These are phyloP conservation scores for Hassar affinis DNA, from an alignment of 2,113 vertebrate genomes.

Conservation along the genomic window DNA sequence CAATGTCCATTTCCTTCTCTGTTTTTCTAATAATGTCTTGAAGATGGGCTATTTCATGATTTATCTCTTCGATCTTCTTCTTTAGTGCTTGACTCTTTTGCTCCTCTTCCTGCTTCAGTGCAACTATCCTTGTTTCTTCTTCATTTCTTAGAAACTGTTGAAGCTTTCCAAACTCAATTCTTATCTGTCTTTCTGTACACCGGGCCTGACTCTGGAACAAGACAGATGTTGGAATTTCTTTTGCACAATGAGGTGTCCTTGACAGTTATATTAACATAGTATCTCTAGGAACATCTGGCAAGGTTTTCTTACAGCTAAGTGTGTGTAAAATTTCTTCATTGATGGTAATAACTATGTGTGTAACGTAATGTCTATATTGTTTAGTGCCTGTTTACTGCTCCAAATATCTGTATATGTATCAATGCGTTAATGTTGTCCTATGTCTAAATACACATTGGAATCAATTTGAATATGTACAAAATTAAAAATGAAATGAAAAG, in stretches of 20 bases:
- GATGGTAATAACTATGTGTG: too few species aligned
- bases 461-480: neutral
- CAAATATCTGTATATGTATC: neutral
- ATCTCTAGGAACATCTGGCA: neutral
- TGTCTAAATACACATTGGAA: neutral
- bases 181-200: neutral
- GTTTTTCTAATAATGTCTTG: neutral
- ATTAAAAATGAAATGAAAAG: neutral
- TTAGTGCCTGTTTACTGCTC: neutral
- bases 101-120: neutral
- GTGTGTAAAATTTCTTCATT: neutral
- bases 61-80: neutral
- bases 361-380: neutral
- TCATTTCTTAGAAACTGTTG: neutral
- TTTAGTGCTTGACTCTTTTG: neutral
- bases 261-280: neutral
- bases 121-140: neutral
- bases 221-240: neutral
- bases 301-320: neutral
- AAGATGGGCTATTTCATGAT: neutral
- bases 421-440: neutral
- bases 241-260: neutral
- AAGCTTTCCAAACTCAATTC: neutral
- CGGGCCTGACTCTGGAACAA: neutral
- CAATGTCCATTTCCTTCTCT: neutral